Evolutionary conservation across 2,797 vertebrate species (phyloP), one percentile per base, ranked within the genome.

Genomic region (Hapalemur alaotrensis): DNA sequence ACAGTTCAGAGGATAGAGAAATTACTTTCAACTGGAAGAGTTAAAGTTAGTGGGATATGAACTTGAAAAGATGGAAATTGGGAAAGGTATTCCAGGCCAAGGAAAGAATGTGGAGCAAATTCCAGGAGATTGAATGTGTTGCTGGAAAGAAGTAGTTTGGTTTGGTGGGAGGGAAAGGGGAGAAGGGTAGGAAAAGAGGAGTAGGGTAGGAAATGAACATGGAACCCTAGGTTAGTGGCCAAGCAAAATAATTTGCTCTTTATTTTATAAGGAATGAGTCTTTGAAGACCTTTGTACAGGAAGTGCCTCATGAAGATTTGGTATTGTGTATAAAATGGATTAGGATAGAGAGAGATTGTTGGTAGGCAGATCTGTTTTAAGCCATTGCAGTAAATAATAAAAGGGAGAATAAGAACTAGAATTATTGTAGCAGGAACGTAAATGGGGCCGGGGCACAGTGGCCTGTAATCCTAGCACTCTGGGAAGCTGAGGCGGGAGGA

Each of bases 341-440:
- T 82, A 69, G 8, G 54, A 20, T 20, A 2, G 67, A 80, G 59
- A 82, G 67, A 85, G 43, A 63, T 73, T 83, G 35, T 93, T 94
- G 28, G 17, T 67, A 69, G 76, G 54, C 35, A 95, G 35, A 73
- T 61, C 67, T 93, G 43, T 88, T 93, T 96, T 95, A 85, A 95
- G 78, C 7, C 61, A 85, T 35, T 78, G 32, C 18, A 76, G 41
- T 70, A 97, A 96, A 76, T 93, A 96, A 88, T 78, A 38, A 3
- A 79, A 82, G 48, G 63, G 73, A 95, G 85, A 93, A 87, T 8
- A 92, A 88, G 22, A 91, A 88, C 32, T 95, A 52, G 59, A 87
- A 95, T 92, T 96, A 75, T 32, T 96, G 28, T 97, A 87, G 35
- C 78, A 89, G 83, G 43, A 94, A 94, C 41, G 95, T 13, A 57